Conservation (phyloP, 35 echinoderm and acorn worm genomes). For the Apostichopus parvimensis region DNA sequence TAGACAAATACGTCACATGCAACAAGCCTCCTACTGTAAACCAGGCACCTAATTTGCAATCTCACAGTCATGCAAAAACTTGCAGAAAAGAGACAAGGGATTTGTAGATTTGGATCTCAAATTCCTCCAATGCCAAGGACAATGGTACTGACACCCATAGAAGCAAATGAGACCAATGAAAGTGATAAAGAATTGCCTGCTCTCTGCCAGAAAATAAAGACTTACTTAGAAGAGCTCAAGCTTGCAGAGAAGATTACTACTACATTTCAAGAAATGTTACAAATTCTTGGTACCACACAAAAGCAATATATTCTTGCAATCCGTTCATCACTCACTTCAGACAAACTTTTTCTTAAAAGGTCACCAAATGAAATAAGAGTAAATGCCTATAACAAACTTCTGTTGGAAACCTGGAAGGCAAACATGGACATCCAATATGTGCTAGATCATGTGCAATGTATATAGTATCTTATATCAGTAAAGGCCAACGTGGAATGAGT, state of each 20-base stretch:
- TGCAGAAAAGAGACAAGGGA: no score
- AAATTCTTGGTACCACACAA: conserved; percentile 27
- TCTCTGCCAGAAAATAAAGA: background rate
- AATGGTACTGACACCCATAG: conserved; percentile 55
- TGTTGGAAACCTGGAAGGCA: conserved; percentile 64
- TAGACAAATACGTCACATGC: no score
- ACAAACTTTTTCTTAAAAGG: conserved; percentile 72
- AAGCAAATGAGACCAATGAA: no score
- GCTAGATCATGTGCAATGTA: conserved; percentile 71
- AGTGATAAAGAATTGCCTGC: conserved; percentile 17
- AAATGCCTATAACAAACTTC: conserved; percentile 46
- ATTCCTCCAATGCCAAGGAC: conserved; percentile 65
- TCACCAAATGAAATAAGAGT: conserved; percentile 67
- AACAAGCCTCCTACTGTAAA: no score
- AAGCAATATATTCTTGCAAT: conserved; percentile 56
- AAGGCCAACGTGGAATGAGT: conserved; percentile 61
- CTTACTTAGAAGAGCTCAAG: conserved; percentile 33
- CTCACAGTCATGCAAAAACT: no score
- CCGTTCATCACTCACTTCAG: conserved; percentile 60
- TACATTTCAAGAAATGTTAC: conserved; percentile 48
- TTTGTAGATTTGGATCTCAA: conserved; percentile 71
- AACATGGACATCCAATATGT: no score
- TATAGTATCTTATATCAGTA: no score
- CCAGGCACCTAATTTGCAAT: no score
- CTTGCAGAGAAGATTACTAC: conserved; percentile 24